Evolutionary conservation across 2,797 vertebrate genomes (phyloP), one percentile per base, ranked within the genome.

Genomic region (Danio aesculapii): DNA sequence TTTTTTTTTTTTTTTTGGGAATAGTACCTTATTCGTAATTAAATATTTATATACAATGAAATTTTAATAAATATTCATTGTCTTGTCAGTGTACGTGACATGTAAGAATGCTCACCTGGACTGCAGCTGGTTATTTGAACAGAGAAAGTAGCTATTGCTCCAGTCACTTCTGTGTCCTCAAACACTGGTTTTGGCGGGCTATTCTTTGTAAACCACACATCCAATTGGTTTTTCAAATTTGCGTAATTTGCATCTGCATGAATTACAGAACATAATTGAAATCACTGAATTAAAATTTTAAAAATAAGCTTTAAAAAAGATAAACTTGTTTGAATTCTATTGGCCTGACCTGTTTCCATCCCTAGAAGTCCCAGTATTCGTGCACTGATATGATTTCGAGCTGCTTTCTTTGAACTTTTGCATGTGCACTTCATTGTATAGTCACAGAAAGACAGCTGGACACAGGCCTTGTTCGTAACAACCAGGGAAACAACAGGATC

Each of bases 191-290:
- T 71, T 59, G 63, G n/a, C 19, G 85, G 73, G 19, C 44, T 12
- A 11, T n/a, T 79, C 55, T 86, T 46, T 69, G 0, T 55, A 77
- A 90, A 89, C 89, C 89, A 90, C 3, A 86, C 84, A 19, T 88
- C 69, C 16, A 89, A 59, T 41, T 11, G 19, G 74, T 86, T 88
- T 78, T 82, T 88, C 50, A 50, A 53, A 19, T 79, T 68, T 1
- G 14, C 3, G n/a, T 5, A 6, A 11, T 77, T 52, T 17, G 21
- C n/a, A 10, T 46, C 75, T 85, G 73, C 30, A 75, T 83, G 50
- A 61, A 0, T 47, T 21, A 6, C 21, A 75, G 3, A 75, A 69
- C 13, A n/a, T 19, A 30, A 30, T 30, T 30, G 30, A 30, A 30
- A 57, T 49, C 2, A 49, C 30, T n/a, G 0, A 13, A 49, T 59